These are phyloP conservation scores for Pelusios castaneus DNA, from an alignment of 2,113 vertebrate species.

Conservation along the genomic window DNA sequence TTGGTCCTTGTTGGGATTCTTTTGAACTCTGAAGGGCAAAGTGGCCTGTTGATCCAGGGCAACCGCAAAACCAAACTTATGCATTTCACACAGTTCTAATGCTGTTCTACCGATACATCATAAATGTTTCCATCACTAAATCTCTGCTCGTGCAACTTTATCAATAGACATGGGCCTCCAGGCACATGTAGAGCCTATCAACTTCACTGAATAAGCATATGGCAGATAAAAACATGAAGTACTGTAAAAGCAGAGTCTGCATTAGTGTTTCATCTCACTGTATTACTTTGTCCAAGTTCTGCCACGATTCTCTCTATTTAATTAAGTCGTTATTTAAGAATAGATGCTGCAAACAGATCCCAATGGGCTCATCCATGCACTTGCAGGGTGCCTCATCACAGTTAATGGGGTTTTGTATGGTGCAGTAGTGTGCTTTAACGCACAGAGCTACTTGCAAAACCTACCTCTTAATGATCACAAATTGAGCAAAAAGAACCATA, in stretches of 20 bases:
- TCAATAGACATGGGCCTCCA: not conserved
- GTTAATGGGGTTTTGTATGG: not conserved
- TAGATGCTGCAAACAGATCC: constrained; percentile 3
- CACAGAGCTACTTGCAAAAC: constrained; percentile 14
- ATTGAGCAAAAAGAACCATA: constrained; percentile 8
- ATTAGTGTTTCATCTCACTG: not conserved
- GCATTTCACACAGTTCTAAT: not conserved
- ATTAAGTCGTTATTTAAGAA: not conserved
- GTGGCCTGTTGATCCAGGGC: not conserved
- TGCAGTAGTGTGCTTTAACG: not conserved
- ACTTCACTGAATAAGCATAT: not conserved
- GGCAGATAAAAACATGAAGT: not conserved
- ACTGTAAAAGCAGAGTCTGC: not conserved
- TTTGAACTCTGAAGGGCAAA: not conserved
- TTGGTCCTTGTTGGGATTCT: not conserved
- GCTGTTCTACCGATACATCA: not conserved
- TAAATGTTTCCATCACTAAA: not conserved
- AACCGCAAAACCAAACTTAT: not conserved
- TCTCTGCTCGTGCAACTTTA: not conserved
- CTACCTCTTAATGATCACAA: constrained; percentile 14
- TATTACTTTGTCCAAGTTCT: not conserved
- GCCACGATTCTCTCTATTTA: not conserved
- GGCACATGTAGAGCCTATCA: not conserved
- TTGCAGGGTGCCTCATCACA: not conserved
- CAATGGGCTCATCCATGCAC: not conserved